Evolutionary conservation across 1,140 invertebrate genomes (phyloP), one percentile per base, ranked within the genome.

Genomic region (Bombyx mandarina): DNA sequence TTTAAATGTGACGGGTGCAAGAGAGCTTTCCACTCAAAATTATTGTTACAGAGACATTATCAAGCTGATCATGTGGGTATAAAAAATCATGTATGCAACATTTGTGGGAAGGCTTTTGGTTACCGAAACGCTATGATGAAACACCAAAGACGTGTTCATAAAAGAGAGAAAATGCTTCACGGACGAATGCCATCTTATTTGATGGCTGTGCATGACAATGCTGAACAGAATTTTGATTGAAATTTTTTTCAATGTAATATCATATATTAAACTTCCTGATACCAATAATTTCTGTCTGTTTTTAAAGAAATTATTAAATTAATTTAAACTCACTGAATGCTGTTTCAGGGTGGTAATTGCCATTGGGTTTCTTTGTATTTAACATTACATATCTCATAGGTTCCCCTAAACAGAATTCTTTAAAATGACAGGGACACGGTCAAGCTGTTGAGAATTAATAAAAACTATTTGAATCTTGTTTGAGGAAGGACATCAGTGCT

Each of bases 21-120:
- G 56, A 69, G 77, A 57, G 75, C 73, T n/a, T 87, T 82, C 53
- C 82, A 84, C 53, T 80, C 77, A 18, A 78, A 79, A 58, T 52
- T 77, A 22, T 54, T 66, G 53, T 57, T 87, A 18, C 68, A 80
- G 46, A 75, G 73, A 56, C 84, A 87, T 72, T 72, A 70, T 69
- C 86, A 89, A 64, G 78, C 77, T 56, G 88, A 88, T 53, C 89
- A 90, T 73, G 75, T 85, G 43, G 89, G 89, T 7, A 86, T 89
- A 8, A 89, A 83, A 58, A 80, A 88, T 52, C 87, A 89, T 77
- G 75, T 88, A 6, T 90, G 89, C 61, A 77, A 78, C 51, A 71
- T 88, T 7, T 90, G 89, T 69, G 85, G 82, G 0, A 89, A 89
- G 63, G 83, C 87, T 1, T 90, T 90, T 70, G 86, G 86, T 8